Evolutionary conservation across 2,888 invertebrate genomes (phyloP), one percentile per base, ranked within the genome.

Genomic region (Xylophagus ater): DNA sequence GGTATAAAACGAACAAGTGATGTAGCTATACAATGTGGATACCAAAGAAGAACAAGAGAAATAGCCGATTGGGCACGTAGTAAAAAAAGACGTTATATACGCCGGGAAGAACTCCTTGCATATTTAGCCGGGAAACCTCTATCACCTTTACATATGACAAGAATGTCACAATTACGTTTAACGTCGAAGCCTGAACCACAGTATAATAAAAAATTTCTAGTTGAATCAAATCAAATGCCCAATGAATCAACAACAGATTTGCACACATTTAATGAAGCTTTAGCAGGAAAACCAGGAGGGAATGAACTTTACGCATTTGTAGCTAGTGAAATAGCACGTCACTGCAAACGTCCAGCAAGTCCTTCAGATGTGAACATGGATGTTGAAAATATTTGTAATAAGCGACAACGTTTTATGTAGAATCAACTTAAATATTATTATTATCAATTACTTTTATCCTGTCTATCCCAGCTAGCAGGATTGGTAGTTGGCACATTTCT

Each of bases 41-140:
- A 74, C 58, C 81, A 82, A 58, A 75, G 76, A 58, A 71, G 81
- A 54, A 81, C 78, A 54, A 75, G 73, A 59, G 84, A 84, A 66
- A 63, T 84, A 53, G 70, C 82, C 51, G 76, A 78, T 52, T 84
- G 83, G 84, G 81, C 78, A 13, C 71, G 75, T 49, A 82, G 80
- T 62, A 73, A 75, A 61, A 72, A 80, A 61, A 55, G 62, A 39
- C 71, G 81, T 49, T 72, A 77, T 59, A 83, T 85, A 50, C 70
- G 80, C 18, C 68, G 83, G 26, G 83, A 85, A 55, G 84, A 85
- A 57, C 67, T 85, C 18, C 65, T 84, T 51, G 79, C 82, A 13
- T 84, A 80, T 67, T 69, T 85, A 42, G 75, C 81, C 51, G 84
- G 83, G 20, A 77, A 76, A 61, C 71, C 74, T 49, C 71, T 74